These are phyloP conservation scores for Clarias pachynema DNA, from an alignment of 2,797 vertebrate species.

Conservation along the genomic window DNA sequence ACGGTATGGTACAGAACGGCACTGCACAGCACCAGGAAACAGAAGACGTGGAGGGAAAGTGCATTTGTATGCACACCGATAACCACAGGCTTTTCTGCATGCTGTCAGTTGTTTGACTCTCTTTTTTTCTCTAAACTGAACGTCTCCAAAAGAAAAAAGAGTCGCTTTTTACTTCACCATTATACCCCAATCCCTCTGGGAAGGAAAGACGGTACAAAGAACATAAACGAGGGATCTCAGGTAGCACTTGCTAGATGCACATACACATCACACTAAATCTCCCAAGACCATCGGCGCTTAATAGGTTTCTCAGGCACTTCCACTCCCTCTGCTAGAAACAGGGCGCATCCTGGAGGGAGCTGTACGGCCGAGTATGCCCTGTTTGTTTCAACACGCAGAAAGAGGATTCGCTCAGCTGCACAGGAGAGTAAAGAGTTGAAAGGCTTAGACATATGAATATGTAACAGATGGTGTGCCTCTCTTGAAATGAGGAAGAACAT, in stretches of 20 bases:
- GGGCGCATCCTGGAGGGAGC: conserved; percentile 21
- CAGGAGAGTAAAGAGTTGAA: conserved; percentile 30
- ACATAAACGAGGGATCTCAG: conserved; percentile 32
- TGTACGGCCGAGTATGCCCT: background rate
- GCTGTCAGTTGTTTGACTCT: background rate
- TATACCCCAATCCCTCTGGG: conserved; percentile 14
- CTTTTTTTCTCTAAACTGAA: conserved; percentile 22
- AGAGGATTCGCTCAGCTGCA: conserved; percentile 33
- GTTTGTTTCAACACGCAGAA: conserved; percentile 30
- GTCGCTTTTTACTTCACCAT: conserved; percentile 23
- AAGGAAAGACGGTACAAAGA: conserved; percentile 7
- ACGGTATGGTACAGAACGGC: background rate
- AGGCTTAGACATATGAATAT: conserved; percentile 41
- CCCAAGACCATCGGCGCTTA: conserved; percentile 19
- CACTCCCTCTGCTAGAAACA: conserved; percentile 25
- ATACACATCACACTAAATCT: conserved; percentile 26
- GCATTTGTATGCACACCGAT: conserved; percentile 25
- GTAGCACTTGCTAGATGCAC: conserved; percentile 2
- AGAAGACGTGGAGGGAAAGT: background rate
- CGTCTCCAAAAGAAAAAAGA: conserved; percentile 18
- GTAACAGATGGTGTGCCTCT: conserved; percentile 26
- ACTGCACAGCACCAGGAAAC: background rate
- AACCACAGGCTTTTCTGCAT: conserved; percentile 9
- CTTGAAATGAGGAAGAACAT: conserved; percentile 22
- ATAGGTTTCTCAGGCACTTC: conserved; percentile 39